Base-by-base conservation (phyloP, 2,888 invertebrate species). In the Drosophila tanythrix region DNA sequence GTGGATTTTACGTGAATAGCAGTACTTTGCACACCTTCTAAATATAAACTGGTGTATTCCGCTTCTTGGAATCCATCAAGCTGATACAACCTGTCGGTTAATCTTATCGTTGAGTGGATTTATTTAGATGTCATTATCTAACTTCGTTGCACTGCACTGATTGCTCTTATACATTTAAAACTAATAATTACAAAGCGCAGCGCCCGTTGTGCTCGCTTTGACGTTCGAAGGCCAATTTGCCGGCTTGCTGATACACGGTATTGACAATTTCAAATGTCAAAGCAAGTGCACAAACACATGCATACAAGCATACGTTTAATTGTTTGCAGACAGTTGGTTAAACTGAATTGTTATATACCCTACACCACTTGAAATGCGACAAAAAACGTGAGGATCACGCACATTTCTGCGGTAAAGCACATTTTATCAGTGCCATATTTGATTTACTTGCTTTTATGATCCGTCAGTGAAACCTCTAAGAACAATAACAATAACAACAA, bases 101-200 rank as follows among this genome's bases (percentile, higher is more conserved):
- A 85, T 83, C 83, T 83, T 73, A 83, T 83, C 83, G 55, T 52
- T 35, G 21, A 35, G 25, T 70, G n/a, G 40, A 69, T 69, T 76
- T 74, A 76, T 79, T 58, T 13, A 35, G 38, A 63, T 70, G 70
- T 29, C 52, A 73, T 81, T 81, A 85, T 85, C 76, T 70, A 46
- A 29, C 35, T 74, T 56, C 69, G 31, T 56, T 74, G 69, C 67
- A 25, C 60, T 50, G 63, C 80, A 78, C 70, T 74, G 74, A 85
- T 80, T 80, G 78, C 62, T 69, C 58, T 64, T 70, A 59, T 31
- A 58, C 36, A 85, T 82, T 76, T 11, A 68, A 70, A 84, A 76
- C 74, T 71, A 79, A 81, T 79, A 72, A 38, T 69, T 50, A 58
- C 53, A 69, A 60, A 53, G 35, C 55, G 55, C 58, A 35, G 29